These are phyloP conservation scores for Hippocampus comes DNA, from an alignment of 2,113 vertebrate species.

Conservation along the genomic window DNA sequence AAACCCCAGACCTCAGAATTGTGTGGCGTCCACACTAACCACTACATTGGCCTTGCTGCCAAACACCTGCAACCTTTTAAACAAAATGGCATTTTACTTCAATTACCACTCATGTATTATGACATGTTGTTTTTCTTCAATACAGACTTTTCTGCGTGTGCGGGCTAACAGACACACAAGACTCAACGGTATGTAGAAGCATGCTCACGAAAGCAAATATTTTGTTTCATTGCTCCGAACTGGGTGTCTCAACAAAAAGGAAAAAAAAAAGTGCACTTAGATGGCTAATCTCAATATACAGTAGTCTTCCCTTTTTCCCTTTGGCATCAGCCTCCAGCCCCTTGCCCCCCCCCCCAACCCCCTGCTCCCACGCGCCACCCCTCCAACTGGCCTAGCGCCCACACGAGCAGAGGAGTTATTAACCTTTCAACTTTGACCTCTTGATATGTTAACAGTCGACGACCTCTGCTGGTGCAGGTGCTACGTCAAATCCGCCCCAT, in stretches of 20 bases:
- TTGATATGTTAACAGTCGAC: slow-evolving; percentile 78
- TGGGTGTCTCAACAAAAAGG: slow-evolving; percentile 12
- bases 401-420: slow-evolving; percentile 76
- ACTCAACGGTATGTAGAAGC: slow-evolving; percentile 84
- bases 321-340: neutral
- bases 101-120: neutral
- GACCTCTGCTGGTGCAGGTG: slow-evolving; percentile 80
- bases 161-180: slow-evolving; percentile 93
- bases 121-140: slow-evolving; percentile 15
- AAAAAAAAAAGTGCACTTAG: neutral
- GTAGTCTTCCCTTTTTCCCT: neutral
- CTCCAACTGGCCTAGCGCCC: slow-evolving; percentile 69
- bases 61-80: neutral
- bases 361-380: slow-evolving; percentile 32
- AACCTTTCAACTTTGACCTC: slow-evolving; percentile 74
- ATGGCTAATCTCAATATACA: slow-evolving; percentile 2
- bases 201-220: slow-evolving; percentile 1
- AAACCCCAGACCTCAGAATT: too few species aligned
- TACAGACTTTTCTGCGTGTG: slow-evolving; percentile 90
- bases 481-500: slow-evolving; percentile 73
- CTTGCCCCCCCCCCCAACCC: slow-evolving; percentile 13
- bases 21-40: too few species aligned
- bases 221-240: slow-evolving; percentile 30
- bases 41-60: too few species aligned
- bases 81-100: neutral